Evolutionary conservation across 2,888 invertebrate species (phyloP).

Genomic region (Bombylius discolor): DNA sequence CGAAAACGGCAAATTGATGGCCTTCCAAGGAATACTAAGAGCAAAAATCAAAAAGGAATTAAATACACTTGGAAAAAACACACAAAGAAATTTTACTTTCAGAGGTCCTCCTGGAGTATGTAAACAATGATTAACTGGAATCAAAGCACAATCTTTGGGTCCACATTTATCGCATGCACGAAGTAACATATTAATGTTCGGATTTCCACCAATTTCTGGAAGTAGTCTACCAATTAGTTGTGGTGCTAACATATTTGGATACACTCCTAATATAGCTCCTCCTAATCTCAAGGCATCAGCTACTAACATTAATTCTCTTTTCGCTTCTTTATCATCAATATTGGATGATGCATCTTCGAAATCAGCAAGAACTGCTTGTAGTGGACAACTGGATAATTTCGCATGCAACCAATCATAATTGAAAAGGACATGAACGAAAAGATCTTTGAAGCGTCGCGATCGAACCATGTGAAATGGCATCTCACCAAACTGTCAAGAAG

Average conservation of each 20-base stretch:
- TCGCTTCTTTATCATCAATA: conserved; percentile 67
- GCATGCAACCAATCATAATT: conserved; percentile 97
- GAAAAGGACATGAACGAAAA: conserved; percentile 85
- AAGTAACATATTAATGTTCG: conserved; percentile 73
- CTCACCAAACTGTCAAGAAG: conserved; percentile 64
- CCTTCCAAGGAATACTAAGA: conserved; percentile 87
- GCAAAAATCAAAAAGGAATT: conserved; percentile 10
- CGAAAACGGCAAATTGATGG: conserved; percentile 95
- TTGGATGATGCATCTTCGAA: conserved; percentile 84
- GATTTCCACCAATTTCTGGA: conserved; percentile 75
- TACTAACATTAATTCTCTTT: conserved; percentile 69
- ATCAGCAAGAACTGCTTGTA: conserved; percentile 88
- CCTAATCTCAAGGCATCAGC: conserved; percentile 88
- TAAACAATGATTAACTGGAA: conserved; percentile 89
- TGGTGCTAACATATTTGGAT: conserved; percentile 92
- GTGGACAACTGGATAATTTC: conserved; percentile 85
- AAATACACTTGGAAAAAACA: neutral
- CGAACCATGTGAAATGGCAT: conserved; percentile 89
- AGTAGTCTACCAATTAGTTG: conserved; percentile 84
- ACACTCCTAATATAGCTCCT: conserved; percentile 80
- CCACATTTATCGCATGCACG: conserved; percentile 86
- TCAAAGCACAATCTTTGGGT: conserved; percentile 73
- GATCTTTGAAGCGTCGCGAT: conserved; percentile 76
- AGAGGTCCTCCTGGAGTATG: conserved; percentile 98
- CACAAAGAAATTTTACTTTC: conserved; percentile 45